These are phyloP conservation scores for Acrobasis suavella DNA, from an alignment of 2,888 invertebrate genomes.

Conservation along the genomic window DNA sequence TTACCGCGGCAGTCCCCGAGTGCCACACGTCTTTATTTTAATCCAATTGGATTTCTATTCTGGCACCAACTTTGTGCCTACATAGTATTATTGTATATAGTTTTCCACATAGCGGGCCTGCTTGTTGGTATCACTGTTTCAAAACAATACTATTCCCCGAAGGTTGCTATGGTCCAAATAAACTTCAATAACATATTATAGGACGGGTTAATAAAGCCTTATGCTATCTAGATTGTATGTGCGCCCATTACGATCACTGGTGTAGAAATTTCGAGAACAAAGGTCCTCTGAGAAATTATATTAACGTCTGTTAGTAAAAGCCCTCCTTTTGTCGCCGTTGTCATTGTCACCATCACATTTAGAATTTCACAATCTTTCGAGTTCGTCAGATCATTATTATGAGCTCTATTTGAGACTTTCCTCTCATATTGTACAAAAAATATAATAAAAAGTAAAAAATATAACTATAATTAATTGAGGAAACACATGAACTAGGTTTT, in stretches of 20 bases:
- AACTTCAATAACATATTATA: conserved; percentile 1
- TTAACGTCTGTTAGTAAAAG: conserved; percentile 28
- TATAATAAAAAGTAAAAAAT: too few relatives aligned
- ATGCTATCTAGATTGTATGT: conserved; percentile 20
- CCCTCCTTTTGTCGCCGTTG: conserved; percentile 22
- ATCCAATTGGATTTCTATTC: too few relatives aligned
- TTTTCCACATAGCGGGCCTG: neutral
- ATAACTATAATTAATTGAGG: too few relatives aligned
- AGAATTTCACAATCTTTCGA: conserved; percentile 13
- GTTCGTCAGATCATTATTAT: conserved; percentile 2
- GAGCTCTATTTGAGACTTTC: neutral
- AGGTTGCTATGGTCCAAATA: neutral
- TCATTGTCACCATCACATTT: conserved; percentile 24
- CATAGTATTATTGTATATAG: too few relatives aligned
- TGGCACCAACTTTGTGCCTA: too few relatives aligned
- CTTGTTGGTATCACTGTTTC: neutral
- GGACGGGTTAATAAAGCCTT: conserved; percentile 2
- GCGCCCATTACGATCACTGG: conserved; percentile 26
- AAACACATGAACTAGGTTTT: too few relatives aligned
- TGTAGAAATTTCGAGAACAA: conserved; percentile 31
- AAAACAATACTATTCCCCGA: neutral
- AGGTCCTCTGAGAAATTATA: conserved; percentile 29
- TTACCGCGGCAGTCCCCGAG: too few relatives aligned
- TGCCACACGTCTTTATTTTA: too few relatives aligned
- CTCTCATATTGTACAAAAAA: too few relatives aligned